A percentile compares a stretch with the other conserved stretches of the same genome.
phyloP scores from a whole-genome alignment of 2,113 vertebrate species.

The Microtus montanus region DNA sequence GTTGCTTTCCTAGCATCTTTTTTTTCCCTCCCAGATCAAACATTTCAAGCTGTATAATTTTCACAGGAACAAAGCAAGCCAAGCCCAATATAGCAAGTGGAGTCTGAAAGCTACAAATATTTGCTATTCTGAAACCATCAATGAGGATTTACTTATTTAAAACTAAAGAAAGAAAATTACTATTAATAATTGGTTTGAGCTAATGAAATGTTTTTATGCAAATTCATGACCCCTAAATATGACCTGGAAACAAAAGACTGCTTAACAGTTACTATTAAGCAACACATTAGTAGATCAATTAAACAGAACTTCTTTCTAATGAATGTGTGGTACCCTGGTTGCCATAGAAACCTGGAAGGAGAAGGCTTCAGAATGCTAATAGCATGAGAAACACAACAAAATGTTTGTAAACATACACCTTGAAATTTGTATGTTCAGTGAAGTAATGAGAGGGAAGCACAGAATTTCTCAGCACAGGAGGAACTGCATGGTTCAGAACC shows the following conservation, averaged over 20 bases:
- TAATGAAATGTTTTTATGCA: constrained; percentile 97
- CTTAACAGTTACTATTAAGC: constrained; percentile 94
- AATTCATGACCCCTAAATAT: constrained; percentile 94
- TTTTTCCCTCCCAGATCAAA: constrained; percentile 74
- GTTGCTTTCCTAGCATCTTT: constrained; percentile 41
- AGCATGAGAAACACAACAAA: constrained; percentile 84
- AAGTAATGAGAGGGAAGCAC: constrained; percentile 78
- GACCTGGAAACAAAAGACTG: constrained; percentile 98
- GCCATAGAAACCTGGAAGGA: constrained; percentile 88
- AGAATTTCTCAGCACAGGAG: constrained; percentile 64
- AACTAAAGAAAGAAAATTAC: constrained; percentile 93
- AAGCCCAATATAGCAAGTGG: constrained; percentile 83
- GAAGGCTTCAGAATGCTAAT: constrained; percentile 85
- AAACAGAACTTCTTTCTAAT: constrained; percentile 95
- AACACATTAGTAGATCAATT: constrained; percentile 99
- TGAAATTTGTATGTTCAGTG: constrained; percentile 83
- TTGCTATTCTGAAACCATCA: constrained; percentile 90
- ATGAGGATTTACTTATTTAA: constrained; percentile 91
- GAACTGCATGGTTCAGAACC: constrained; percentile 46
- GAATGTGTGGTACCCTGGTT: constrained; percentile 88
- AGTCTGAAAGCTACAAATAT: constrained; percentile 92
- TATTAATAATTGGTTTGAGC: constrained; percentile 95
- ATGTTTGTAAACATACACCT: constrained; percentile 88
- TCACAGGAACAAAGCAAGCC: constrained; percentile 82
- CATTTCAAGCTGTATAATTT: constrained; percentile 85